Evolutionary conservation across 2,888 invertebrate genomes (phyloP).

Genomic region (Drosophila testacea): DNA sequence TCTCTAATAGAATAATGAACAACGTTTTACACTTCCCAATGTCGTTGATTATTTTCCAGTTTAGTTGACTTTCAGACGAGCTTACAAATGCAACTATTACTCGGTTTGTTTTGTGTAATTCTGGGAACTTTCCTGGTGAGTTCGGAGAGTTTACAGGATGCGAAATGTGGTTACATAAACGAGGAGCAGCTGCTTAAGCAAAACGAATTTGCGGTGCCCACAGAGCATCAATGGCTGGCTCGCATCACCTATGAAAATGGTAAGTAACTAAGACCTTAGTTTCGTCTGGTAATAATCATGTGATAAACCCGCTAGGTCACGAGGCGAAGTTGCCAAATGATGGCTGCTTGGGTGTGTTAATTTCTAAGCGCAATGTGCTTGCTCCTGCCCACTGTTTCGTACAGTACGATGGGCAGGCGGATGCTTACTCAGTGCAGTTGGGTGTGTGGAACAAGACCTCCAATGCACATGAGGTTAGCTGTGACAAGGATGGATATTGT

Average conservation of each 20-base stretch:
- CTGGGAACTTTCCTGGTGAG: conserved; percentile 17
- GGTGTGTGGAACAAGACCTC: conserved; percentile 65
- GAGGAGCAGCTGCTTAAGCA: conserved; percentile 43
- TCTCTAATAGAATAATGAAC: conserved; percentile 3
- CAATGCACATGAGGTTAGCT: conserved; percentile 25
- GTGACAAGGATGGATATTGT: conserved; percentile 57
- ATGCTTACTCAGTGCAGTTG: conserved; percentile 63
- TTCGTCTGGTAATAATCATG: background rate
- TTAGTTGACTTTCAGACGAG: conserved; percentile 53
- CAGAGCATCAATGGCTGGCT: conserved; percentile 67
- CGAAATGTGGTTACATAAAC: conserved; percentile 40
- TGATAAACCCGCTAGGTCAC: conserved; percentile 29
- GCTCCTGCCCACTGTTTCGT: conserved; percentile 69
- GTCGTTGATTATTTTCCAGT: conserved; percentile 23
- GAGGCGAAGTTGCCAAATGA: conserved; percentile 43
- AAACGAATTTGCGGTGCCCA: conserved; percentile 44
- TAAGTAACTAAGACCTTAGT: conserved; percentile 15
- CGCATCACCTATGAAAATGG: conserved; percentile 55
- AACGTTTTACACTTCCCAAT: conserved; percentile 1
- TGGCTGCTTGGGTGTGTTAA: conserved; percentile 59
- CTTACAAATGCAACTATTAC: conserved; percentile 50
- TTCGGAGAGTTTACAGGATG: conserved; percentile 22
- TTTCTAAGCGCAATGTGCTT: conserved; percentile 59
- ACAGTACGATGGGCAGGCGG: conserved; percentile 48
- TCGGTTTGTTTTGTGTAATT: conserved; percentile 31